Base-by-base conservation (phyloP, 2,888 invertebrate genomes). In the Rhabditoides inermis region DNA sequence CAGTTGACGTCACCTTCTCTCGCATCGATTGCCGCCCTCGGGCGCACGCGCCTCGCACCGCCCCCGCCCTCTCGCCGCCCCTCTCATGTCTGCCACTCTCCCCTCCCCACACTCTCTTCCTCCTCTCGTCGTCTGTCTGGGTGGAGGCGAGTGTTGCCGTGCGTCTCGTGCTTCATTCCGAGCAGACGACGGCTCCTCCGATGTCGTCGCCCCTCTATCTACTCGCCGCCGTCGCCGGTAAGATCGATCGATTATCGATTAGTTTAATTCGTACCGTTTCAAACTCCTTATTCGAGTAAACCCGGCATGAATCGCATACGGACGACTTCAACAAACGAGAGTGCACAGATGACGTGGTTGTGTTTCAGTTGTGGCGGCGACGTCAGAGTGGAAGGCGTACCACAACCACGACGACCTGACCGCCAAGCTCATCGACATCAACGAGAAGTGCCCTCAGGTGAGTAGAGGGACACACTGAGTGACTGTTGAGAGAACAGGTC, bases 381-480 rank as follows among this genome's bases (percentile, higher is more conserved):
- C 41, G 26, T 51, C 46, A 37, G 59, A 72, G 58, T 73, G 73
- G 73, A 54, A 56, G 15, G 61, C 65, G 45, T 74, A 75, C 58
- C 75, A 75, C 54, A 56, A 63, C 53, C 70, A 72, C 44, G 55
- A 66, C 7, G 63, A 61, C 37, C 44, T 75, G 57, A 65, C 68
- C 42, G 53, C 54, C 23, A 59, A 61, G 37, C 58, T 75, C 36
- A 51, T 50, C 28, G 60, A 66, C 42, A 62, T 75, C 56, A 84
- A 86, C 73, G 76, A 80, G 59, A 83, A 82, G 77, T 90, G 89
- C 76, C 85, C 86, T 4, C 84, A 86, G 73, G 84, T 88, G 58
- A 86, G 87, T 52, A n/a, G n/a, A n/a, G n/a, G n/a, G n/a, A n/a
- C n/a, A n/a, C n/a, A n/a, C n/a, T n/a, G n/a, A n/a, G n/a, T n/a